Percentiles rank a stretch among this genome's conserved stretches.
phyloP scores from a whole-genome alignment of 2,113 vertebrate genomes.

The Morphnarchus princeps region DNA sequence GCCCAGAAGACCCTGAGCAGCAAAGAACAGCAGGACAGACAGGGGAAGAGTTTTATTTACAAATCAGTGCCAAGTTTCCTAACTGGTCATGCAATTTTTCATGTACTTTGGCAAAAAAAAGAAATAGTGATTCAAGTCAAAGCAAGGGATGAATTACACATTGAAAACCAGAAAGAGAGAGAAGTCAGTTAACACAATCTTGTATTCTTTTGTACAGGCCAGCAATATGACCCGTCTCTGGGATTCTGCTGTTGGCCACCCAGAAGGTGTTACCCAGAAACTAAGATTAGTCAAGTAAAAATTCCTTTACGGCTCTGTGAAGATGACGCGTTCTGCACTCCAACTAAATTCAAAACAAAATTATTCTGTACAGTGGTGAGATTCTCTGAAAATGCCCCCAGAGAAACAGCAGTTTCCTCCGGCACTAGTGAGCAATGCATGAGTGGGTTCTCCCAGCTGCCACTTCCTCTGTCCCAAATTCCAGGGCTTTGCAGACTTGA shows the following conservation, averaged over 20 bases:
- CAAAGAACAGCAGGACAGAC: neutral
- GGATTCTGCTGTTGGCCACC: neutral
- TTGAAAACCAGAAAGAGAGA: neutral
- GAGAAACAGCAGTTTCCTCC: neutral
- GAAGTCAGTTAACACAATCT: neutral
- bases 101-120: neutral
- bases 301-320: neutral
- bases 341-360: neutral
- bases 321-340: neutral
- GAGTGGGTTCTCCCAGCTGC: neutral
- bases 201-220: neutral
- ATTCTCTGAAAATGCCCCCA: neutral
- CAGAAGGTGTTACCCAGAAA: neutral
- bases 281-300: neutral
- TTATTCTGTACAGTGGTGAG: neutral
- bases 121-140: neutral
- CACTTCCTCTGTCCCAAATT: neutral
- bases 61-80: neutral
- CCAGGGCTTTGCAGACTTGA: neutral
- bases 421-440: accelerated
- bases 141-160: neutral
- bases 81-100: neutral
- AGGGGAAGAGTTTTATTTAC: neutral
- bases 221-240: neutral
- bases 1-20: neutral